phyloP scores from a whole-genome alignment of 2,888 invertebrate species.

The Miltochrista miniata region DNA sequence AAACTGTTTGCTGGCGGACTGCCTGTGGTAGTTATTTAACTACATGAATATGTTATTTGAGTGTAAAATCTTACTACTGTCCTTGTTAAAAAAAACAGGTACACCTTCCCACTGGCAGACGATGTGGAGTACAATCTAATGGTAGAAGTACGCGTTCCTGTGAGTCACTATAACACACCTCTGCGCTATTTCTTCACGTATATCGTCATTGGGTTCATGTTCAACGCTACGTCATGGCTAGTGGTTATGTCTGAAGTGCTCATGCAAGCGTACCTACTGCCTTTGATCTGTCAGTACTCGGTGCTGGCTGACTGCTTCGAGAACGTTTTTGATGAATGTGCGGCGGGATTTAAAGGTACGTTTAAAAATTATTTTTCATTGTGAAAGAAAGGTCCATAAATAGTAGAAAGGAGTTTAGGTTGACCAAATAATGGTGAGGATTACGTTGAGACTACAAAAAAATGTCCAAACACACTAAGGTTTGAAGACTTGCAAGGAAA shows the following conservation, averaged over 20 bases:
- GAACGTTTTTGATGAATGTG: conserved; percentile 57
- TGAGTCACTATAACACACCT: conserved; percentile 40
- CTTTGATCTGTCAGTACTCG: conserved; percentile 60
- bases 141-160: conserved; percentile 52
- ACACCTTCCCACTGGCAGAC: conserved; percentile 59
- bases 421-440: too few relatives aligned
- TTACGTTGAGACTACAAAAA: too few relatives aligned
- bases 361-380: too few relatives aligned
- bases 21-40: too few relatives aligned
- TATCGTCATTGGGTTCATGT: conserved; percentile 42
- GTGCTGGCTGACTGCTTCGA: conserved; percentile 64
- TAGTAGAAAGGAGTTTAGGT: too few relatives aligned
- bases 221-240: conserved; percentile 53
- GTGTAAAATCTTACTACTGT: too few relatives aligned
- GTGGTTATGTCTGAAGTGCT: conserved; percentile 64
- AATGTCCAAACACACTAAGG: too few relatives aligned
- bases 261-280: conserved; percentile 62
- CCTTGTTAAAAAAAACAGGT: conserved; percentile 43
- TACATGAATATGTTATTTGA: too few relatives aligned
- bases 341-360: conserved; percentile 40
- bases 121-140: conserved; percentile 64
- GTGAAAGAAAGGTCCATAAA: too few relatives aligned
- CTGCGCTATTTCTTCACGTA: conserved; percentile 51
- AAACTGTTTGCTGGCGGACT: too few relatives aligned
- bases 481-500: too few relatives aligned